Conservation (phyloP, 53 echinoderm and acorn worm genomes). For the Temnopleurus reevesii region DNA sequence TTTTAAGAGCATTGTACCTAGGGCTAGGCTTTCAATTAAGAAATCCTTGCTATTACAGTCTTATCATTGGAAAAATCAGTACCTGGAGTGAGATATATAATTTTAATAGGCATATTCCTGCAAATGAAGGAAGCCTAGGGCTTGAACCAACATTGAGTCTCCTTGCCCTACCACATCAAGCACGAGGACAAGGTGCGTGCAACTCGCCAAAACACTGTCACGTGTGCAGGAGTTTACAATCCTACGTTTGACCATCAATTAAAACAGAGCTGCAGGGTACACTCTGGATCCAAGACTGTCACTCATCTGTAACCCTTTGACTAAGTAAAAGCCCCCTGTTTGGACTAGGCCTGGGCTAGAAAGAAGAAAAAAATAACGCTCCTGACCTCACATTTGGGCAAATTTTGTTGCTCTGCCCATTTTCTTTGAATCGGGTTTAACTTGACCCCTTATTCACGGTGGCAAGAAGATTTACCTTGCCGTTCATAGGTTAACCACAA, state of each 20-base stretch:
- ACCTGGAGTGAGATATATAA: not conserved
- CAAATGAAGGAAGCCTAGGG: not conserved
- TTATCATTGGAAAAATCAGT: not conserved
- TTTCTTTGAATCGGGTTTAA: not conserved
- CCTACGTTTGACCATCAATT: conserved; percentile 52
- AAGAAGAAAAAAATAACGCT: not conserved
- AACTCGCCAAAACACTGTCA: conserved; percentile 10
- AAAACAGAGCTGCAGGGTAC: conserved; percentile 36
- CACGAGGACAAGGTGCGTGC: not conserved
- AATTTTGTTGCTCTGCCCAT: conserved; percentile 21
- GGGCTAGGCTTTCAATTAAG: too few relatives aligned
- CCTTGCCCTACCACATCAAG: conserved; percentile 34
- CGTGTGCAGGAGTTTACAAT: not conserved
- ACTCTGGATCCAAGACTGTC: conserved; percentile 29
- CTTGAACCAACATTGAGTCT: conserved; percentile 13
- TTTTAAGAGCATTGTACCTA: too few relatives aligned
- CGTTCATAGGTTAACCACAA: not conserved
- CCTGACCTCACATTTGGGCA: conserved; percentile 3
- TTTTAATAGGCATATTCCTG: conserved; percentile 1
- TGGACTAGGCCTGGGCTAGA: not conserved
- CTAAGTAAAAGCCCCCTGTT: conserved; percentile 28
- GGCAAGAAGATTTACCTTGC: not conserved
- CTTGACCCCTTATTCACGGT: not conserved
- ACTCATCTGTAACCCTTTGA: conserved; percentile 44
- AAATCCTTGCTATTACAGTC: too few relatives aligned